Evolutionary conservation across 2,888 invertebrate genomes (phyloP), one percentile per base, ranked within the genome.

Genomic region (Ormyrus pomaceus): DNA sequence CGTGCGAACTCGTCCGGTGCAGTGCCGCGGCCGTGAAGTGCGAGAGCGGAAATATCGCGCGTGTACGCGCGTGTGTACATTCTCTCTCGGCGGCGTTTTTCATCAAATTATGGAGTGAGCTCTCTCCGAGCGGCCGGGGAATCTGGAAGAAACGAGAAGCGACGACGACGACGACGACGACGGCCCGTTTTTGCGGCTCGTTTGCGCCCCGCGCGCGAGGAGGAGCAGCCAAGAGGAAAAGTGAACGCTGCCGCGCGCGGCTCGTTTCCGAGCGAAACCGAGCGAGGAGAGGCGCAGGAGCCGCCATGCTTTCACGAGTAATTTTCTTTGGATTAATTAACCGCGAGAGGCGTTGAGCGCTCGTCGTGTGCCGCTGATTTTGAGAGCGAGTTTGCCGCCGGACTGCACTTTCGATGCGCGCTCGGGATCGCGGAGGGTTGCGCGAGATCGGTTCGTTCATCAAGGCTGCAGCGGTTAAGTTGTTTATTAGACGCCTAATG

Each of bases 1-100:
- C 80, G 80, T 80, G 80, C 62, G 76, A 80, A 76, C 59, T 34
- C 13, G 48, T n/a, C 13, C 6, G 55, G 58, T 9, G 45, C 11
- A 68, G 46, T 53, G 11, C 55, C 8, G 64, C 6, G 53, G 5
- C 5, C 50, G 51, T 70, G 59, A 74, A 79, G 69, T 64, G 70
- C 69, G 55, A 69, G 69, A 74, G 74, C 69, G 69, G 79, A 74
- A 79, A 68, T 68, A 75, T 51, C 66, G 74, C 51, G 74, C 51
- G 69, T 64, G 79, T 48, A 53, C 59, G 53, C 59, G 53, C 55
- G 73, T 58, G 58, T 58, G 13, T 56, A 11, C 11, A 19, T 46
- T 56, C 34, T n/a, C 45, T 46, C 11, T 45, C 51, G 11, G 1
- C 13, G 53, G 34, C 46, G 45, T 51, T 53, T 61, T 61, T 75